Base-by-base conservation (phyloP, 1,140 invertebrate species). In the Drosophila micromelanica region DNA sequence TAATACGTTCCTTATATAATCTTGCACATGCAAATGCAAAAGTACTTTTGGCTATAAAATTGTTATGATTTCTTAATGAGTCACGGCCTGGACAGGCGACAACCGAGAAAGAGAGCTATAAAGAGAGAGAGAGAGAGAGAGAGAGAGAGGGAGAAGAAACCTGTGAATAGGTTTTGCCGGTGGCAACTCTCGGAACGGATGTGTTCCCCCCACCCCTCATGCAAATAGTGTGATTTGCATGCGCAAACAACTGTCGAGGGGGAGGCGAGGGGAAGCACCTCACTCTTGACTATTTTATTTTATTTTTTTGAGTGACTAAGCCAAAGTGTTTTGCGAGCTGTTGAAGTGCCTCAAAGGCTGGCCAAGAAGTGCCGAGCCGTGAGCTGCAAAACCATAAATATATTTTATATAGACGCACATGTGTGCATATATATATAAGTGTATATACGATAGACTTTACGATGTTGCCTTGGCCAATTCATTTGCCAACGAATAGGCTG, bases 191-290 rank as follows among this genome's bases (percentile, higher is more conserved):
- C 27, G 27, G 27, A 27, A 55, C 37, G 52, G 52, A 20, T 43
- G 8, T 42, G 9, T 12, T n/a, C 23, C 13, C 8, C 8, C 7
- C 49, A n/a, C 13, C 30, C 35, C 20, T 38, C 15, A 46, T 56
- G 42, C 65, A 48, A 63, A 70, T 37, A 55, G 12, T n/a, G 27
- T 32, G 32, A 71, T 72, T 72, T 67, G 69, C 69, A 72, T 72
- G 69, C 48, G 45, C 48, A 52, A 54, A 27, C 9, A 17, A 56
- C 15, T 23, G 40, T 2, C 7, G 17, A 9, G 3, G 7, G 7
- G 23, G 38, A 9, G 45, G 5, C 35, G n/a, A n/a, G 17, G 17
- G 17, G 17, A 17, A n/a, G 15, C 11, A 38, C 38, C 37, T 52
- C 30, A 12, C 65, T 62, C 40, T 55, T 61, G 30, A 61, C 65